Evolutionary conservation across 2,797 vertebrate genomes (phyloP), one percentile per base, ranked within the genome.

Genomic region (Myioborus miniatus): DNA sequence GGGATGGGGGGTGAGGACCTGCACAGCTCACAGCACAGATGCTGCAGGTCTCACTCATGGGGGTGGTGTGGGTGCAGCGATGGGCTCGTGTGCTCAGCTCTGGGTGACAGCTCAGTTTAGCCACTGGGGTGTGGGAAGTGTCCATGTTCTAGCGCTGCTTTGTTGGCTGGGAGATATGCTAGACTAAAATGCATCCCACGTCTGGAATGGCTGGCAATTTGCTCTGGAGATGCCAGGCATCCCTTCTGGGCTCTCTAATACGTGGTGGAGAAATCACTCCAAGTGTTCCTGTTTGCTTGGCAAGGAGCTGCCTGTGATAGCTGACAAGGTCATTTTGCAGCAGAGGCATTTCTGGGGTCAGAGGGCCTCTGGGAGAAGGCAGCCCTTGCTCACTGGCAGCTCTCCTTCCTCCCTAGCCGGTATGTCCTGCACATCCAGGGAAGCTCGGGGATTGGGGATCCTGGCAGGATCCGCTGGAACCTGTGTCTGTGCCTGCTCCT

Each of bases 381-480:
- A 8, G 11, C 47, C 39, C 3, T 5, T 58, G 2, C 58, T 90
- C 19, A 72, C 30, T 37, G 13, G 36, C 2, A 3, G 16, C 21
- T 87, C 46, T 93, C 21, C 65, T 95, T 95, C 95, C 43, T 8
- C 82, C 72, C 53, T 83, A 98, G 98, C 96, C 98, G 98, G 30
- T 98, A 98, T 1, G 98, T 98, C 58, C 98, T 98, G 30, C 98
- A 98, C 90, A 98, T 98, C 95, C 98, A 98, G 96, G 98, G 98
- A 34, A 98, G 98, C 94, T 97, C 93, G 29, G 98, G 98, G 83
- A 98, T 98, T 0, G 98, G 98, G 41, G 96, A 97, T 83, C 98
- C 98, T 0, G 98, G 98, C 65, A 94, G 79, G 32, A 98, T 98
- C 90, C 98, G 98, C 63, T 98, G 98, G 98, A 98, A 98, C 82